Evolutionary conservation across 2,113 vertebrate genomes (phyloP), one percentile per base, ranked within the genome.

Genomic region (Lamprotornis superbus): DNA sequence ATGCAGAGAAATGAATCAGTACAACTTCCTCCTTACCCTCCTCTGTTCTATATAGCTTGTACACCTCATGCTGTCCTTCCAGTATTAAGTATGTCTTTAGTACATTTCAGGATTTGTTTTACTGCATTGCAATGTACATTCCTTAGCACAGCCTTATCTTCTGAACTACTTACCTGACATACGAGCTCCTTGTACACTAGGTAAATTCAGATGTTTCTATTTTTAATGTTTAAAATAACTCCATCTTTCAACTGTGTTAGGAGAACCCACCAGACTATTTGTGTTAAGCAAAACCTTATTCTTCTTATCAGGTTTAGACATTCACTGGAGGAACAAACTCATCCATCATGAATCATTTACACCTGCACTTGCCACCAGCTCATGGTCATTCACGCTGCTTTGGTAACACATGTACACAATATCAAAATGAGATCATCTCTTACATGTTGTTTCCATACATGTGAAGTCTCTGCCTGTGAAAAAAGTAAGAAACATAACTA

Each of bases 271-370:
- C 15, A 70, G 40, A 71, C 53, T 93, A 77, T 65, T 92, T 77
- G 57, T 79, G 57, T 71, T 91, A 57, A 95, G 91, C 57, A 93
- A 87, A 88, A 89, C 68, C 64, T 90, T 89, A 30, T 76, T 78
- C 81, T 95, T 94, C 75, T 88, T 93, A 89, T 81, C 89, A 83
- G 75, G 40, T 22, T 68, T 49, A 68, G 65, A 49, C n/a, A 68
- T 68, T 25, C 56, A 50, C 35, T 40, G 17, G 59, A 92, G 89
- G 23, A 79, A 57, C 25, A 96, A 93, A 73, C 37, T 77, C 93
- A 95, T 95, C 84, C 90, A 94, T 95, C 96, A 97, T 56, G 76
- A 77, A 90, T 46, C 82, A 80, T 95, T 92, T 96, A 87, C 87
- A 96, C 96, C 89, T 96, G 89, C 81, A 83, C 52, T 27, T 95